Evolutionary conservation across 2,113 vertebrate genomes (phyloP).

Genomic region (Azemiops feae): DNA sequence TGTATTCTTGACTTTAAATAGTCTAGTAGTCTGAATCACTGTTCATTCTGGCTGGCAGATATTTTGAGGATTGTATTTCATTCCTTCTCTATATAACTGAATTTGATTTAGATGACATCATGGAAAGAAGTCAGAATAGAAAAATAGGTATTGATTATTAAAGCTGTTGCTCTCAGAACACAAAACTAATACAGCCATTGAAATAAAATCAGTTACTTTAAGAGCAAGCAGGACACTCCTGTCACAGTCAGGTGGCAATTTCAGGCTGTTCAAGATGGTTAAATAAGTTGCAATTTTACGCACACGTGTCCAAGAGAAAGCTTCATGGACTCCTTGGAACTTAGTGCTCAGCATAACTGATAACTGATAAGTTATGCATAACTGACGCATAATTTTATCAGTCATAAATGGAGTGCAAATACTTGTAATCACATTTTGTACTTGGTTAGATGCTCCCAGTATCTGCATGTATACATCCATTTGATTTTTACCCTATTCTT

Average conservation of each 20-base stretch:
- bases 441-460: not conserved
- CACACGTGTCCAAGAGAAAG: not conserved
- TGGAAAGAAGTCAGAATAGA: constrained; percentile 1
- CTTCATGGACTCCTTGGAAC: not conserved
- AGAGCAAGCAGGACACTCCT: not conserved
- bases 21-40: not conserved
- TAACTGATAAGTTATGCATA: not conserved
- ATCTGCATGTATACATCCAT: not conserved
- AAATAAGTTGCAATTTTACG: not conserved
- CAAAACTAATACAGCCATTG: rapidly evolving
- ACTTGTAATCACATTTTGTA: not conserved
- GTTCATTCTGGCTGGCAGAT: not conserved
- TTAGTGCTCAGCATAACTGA: not conserved
- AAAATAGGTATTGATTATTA: not conserved
- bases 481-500: not conserved
- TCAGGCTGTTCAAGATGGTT: not conserved
- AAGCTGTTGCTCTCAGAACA: not conserved
- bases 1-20: not conserved
- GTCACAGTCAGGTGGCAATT: not conserved
- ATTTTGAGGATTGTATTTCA: not conserved
- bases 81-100: not conserved
- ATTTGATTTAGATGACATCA: not conserved
- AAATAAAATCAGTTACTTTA: not conserved
- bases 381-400: not conserved
- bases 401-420: not conserved